Base-by-base conservation (phyloP, 2,797 vertebrate genomes). In the Myotis pilosus region DNA sequence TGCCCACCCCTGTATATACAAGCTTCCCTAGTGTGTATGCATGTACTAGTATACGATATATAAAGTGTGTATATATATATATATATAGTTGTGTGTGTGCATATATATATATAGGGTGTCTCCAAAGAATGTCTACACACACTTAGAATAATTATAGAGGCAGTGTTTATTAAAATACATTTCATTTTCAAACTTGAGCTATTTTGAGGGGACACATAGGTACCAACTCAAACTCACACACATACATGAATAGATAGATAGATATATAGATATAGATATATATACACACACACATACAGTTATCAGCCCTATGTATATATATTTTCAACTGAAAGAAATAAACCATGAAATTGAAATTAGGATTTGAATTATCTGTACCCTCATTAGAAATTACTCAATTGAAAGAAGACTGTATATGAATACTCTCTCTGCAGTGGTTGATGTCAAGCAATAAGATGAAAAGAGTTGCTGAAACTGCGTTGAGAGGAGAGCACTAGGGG, bases 271-370 rank as follows among this genome's bases (percentile, higher is more conserved):
- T n/a, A n/a, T n/a, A n/a, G n/a, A n/a, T n/a, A n/a, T n/a, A n/a
- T n/a, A n/a, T n/a, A n/a, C n/a, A n/a, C n/a, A n/a, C n/a, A n/a
- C n/a, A n/a, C n/a, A n/a, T n/a, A 72, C 51, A 90, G 38, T 47
- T 76, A 41, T 95, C n/a, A 53, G 13, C 7, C 22, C 22, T 53
- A 28, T 69, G 17, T 86, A 36, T 71, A 81, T 85, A 81, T 87
- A 47, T 87, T 91, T 90, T 93, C 44, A 85, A 82, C 20, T 69
- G n/a, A 95, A 94, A 74, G 44, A 75, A 93, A 86, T 28, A 78
- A 93, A 89, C 10, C 36, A 79, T 44, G 12, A 57, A 90, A 49
- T 80, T 2, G 20, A 49, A 23, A 25, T 60, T 72, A 74, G 84
- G 62, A 87, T 57, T 15, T 36, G 2, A 84, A 44, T 92, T 86